Conservation (phyloP, 2,797 vertebrate species). For the Bradypodion ventrale region DNA sequence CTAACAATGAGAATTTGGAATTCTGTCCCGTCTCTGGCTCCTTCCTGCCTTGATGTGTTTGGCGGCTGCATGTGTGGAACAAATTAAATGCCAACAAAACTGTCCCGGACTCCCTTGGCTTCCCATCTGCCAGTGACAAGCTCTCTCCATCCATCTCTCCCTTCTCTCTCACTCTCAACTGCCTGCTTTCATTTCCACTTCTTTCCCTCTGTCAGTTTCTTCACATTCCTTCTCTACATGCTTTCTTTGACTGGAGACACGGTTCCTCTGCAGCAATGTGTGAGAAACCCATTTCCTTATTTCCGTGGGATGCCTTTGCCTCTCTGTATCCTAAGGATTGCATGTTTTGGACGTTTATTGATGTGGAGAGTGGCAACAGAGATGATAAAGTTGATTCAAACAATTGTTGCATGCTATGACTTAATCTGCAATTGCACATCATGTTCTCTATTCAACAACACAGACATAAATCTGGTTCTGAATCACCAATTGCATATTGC, state of each 20-base stretch:
- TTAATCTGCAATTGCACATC: not conserved
- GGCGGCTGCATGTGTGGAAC: not conserved
- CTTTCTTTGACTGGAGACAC: not conserved
- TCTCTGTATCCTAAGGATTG: not conserved
- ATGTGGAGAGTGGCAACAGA: not conserved
- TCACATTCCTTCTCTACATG: not conserved
- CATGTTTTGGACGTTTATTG: not conserved
- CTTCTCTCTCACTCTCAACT: conserved; percentile 20
- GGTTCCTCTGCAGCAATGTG: not conserved
- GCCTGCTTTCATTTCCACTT: not conserved
- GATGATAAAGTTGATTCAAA: not conserved
- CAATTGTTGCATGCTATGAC: not conserved
- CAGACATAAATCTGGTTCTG: not conserved
- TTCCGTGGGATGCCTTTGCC: not conserved
- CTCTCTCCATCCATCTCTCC: not conserved
- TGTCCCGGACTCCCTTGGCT: conserved; percentile 18
- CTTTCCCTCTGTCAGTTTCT: not conserved
- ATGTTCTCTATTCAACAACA: not conserved
- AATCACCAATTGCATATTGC: not conserved
- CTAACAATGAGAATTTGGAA: not conserved
- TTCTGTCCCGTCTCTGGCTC: not conserved
- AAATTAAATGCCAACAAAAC: conserved; percentile 55
- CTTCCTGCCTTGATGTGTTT: conserved; percentile 21
- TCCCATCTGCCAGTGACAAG: conserved; percentile 41
- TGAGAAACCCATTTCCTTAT: not conserved